Percentiles rank a stretch among this genome's conserved stretches.
Conservation (phyloP, 1,140 invertebrate genomes). For the Drosophila seguyi region DNA sequence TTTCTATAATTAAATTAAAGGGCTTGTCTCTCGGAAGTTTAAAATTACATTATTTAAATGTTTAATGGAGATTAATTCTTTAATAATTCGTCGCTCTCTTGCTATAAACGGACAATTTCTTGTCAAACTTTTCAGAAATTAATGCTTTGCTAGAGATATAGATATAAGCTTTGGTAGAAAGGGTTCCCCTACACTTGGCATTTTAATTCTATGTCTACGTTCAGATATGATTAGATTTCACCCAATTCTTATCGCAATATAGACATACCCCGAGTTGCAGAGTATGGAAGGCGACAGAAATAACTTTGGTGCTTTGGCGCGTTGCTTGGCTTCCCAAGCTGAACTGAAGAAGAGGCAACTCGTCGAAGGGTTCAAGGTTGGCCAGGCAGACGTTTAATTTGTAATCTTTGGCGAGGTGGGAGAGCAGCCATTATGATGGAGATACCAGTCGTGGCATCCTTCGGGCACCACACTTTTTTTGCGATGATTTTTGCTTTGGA, state of each 20-base stretch:
- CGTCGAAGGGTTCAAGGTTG: conserved; percentile 73
- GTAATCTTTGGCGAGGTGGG: conserved; percentile 40
- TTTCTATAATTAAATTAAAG: background rate
- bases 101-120: too few relatives aligned
- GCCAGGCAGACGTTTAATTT: conserved; percentile 52
- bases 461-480: background rate
- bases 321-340: conserved; percentile 21
- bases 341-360: conserved; percentile 50
- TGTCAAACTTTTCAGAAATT: too few relatives aligned
- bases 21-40: too few relatives aligned
- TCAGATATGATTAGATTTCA: conserved; percentile 23
- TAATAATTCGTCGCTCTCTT: too few relatives aligned
- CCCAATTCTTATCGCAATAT: background rate
- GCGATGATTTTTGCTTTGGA: background rate
- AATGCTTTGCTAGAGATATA: too few relatives aligned
- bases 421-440: conserved; percentile 31
- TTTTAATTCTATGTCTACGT: background rate
- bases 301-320: conserved; percentile 58
- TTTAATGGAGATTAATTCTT: too few relatives aligned
- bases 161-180: background rate
- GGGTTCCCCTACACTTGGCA: background rate
- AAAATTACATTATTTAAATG: background rate
- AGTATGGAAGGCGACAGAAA: conserved; percentile 55
- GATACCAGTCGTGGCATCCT: conserved; percentile 12
- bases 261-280: conserved; percentile 6